Evolutionary conservation across 2,113 vertebrate genomes (phyloP).

Genomic region (human): DNA sequence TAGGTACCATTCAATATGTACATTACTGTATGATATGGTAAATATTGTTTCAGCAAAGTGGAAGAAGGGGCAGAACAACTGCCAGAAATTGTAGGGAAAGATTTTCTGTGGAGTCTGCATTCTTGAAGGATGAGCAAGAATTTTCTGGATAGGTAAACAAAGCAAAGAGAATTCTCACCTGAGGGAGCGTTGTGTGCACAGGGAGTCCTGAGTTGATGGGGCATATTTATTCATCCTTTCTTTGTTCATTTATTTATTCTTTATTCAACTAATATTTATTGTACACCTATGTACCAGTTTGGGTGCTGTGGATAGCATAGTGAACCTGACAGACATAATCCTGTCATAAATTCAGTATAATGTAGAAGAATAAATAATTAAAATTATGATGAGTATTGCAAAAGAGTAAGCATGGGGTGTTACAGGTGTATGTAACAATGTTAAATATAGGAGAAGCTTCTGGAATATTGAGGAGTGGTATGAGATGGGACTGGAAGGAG

Average conservation of each 20-base stretch:
- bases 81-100: not conserved
- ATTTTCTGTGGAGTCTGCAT: conserved; percentile 10
- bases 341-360: conserved; percentile 23
- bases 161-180: not conserved
- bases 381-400: not conserved
- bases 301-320: not conserved
- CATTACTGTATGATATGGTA: not conserved
- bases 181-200: not conserved
- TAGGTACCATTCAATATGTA: not conserved
- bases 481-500: not conserved
- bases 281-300: not conserved
- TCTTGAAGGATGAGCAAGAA: conserved; percentile 14
- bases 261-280: not conserved
- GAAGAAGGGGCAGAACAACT: not conserved
- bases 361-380: conserved; percentile 26
- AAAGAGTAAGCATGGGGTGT: not conserved
- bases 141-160: not conserved
- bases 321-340: not conserved
- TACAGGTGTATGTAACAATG: not conserved
- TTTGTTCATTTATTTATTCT: not conserved
- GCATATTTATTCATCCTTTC: not conserved
- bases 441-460: not conserved
- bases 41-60: not conserved
- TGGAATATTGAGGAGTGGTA: not conserved
- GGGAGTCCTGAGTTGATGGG: not conserved